Conservation (phyloP, 2,113 vertebrate species). For the Pterocles orientalis region DNA sequence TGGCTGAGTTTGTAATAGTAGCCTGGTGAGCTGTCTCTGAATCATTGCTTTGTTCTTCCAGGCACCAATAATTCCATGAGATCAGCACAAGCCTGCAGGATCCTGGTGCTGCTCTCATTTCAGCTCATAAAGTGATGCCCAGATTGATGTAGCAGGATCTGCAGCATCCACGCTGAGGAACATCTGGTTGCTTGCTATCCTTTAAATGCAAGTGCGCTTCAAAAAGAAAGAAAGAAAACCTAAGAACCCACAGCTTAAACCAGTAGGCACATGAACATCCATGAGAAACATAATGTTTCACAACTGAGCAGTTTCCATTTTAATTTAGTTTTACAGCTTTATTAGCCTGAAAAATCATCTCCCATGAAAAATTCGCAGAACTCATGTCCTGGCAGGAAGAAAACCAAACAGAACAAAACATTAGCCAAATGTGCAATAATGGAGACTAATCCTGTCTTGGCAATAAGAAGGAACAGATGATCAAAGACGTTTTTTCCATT, state of each 20-base stretch:
- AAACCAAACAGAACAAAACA: background rate
- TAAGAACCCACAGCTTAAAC: background rate
- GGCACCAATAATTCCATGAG: background rate
- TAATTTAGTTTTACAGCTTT: slow-evolving; percentile 37
- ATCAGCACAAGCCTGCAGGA: background rate
- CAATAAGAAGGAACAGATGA: slow-evolving; percentile 25
- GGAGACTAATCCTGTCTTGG: slow-evolving; percentile 16
- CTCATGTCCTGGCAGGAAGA: background rate
- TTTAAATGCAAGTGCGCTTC: background rate
- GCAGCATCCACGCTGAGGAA: background rate
- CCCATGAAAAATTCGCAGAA: background rate
- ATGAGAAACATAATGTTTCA: background rate
- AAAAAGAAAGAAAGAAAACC: background rate
- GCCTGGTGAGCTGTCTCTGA: background rate
- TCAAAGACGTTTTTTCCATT: background rate
- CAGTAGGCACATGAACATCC: background rate
- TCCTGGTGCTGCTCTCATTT: background rate
- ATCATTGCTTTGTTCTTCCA: background rate
- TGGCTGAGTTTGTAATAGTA: background rate
- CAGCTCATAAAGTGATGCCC: background rate
- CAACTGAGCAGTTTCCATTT: background rate
- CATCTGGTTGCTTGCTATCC: background rate
- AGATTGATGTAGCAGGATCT: background rate
- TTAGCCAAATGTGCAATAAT: slow-evolving; percentile 10
- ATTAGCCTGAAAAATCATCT: background rate